Evolutionary conservation across 2,113 vertebrate species (phyloP).

Genomic region (Eublepharis macularius): DNA sequence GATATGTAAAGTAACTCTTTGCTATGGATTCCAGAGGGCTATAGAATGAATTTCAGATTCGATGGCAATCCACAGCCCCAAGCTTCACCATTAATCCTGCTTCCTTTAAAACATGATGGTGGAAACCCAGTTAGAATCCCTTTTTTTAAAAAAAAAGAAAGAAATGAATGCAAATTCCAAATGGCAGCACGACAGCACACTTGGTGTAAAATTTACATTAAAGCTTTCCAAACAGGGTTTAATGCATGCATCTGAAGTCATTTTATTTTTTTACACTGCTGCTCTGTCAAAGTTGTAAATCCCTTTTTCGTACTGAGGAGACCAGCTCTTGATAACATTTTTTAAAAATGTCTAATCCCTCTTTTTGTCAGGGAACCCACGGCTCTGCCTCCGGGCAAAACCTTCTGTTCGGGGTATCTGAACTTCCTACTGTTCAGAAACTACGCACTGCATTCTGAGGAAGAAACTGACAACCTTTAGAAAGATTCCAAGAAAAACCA

Average conservation of each 20-base stretch:
- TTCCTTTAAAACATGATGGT: slow-evolving; percentile 38
- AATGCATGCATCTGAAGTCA: slow-evolving; percentile 60
- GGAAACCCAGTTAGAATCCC: slow-evolving; percentile 45
- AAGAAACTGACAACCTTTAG: neutral
- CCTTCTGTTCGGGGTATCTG: neutral
- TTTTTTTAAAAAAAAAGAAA: slow-evolving; percentile 27
- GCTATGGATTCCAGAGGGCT: neutral
- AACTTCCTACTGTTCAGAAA: neutral
- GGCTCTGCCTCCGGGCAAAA: neutral
- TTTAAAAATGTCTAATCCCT: slow-evolving; percentile 40
- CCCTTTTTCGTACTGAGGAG: slow-evolving; percentile 23
- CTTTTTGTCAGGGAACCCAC: slow-evolving; percentile 8
- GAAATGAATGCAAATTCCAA: slow-evolving; percentile 60
- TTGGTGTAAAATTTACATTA: slow-evolving; percentile 61
- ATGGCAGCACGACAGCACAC: slow-evolving; percentile 21
- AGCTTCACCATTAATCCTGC: slow-evolving; percentile 56
- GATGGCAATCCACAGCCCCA: slow-evolving; percentile 40
- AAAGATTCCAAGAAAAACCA: neutral
- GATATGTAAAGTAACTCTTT: slow-evolving; percentile 4
- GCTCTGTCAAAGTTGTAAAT: slow-evolving; percentile 65
- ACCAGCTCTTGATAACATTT: slow-evolving; percentile 43
- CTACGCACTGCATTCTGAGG: neutral
- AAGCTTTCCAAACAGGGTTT: slow-evolving; percentile 53
- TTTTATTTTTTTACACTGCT: slow-evolving; percentile 59
- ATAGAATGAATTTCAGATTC: slow-evolving; percentile 14